These are phyloP conservation scores for Vulpes vulpes DNA, from an alignment of 2,113 vertebrate species.

Conservation along the genomic window DNA sequence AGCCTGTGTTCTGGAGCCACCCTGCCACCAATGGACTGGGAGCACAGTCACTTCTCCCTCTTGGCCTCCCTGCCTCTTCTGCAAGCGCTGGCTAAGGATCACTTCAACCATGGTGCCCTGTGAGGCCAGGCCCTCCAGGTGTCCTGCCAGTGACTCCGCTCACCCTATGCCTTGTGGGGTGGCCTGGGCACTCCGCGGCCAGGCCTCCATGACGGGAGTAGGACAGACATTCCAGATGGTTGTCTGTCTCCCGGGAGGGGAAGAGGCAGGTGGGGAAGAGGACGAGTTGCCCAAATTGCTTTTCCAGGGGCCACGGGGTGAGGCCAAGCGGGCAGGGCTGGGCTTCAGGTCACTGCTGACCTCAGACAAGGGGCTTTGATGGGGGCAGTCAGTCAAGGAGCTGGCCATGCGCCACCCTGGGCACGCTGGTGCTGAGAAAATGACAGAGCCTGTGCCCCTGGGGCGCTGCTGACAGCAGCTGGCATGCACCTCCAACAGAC, in stretches of 20 bases:
- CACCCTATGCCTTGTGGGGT: background rate
- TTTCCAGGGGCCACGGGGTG: background rate
- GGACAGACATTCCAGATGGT: background rate
- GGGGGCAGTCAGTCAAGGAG: background rate
- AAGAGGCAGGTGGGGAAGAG: background rate
- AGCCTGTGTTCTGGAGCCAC: background rate
- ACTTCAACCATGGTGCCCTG: rapidly evolving
- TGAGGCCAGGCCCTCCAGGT: background rate
- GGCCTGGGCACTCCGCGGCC: background rate
- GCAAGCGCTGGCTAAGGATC: background rate
- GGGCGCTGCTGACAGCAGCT: background rate
- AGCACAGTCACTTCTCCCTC: background rate
- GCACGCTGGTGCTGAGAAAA: background rate
- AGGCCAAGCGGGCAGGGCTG: background rate
- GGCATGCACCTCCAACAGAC: background rate
- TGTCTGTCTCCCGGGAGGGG: background rate
- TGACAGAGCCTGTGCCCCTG: background rate
- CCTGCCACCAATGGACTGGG: background rate
- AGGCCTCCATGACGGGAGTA: background rate
- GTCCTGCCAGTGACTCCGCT: background rate
- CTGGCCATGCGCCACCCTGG: background rate
- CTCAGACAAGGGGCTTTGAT: background rate
- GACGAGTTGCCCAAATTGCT: background rate
- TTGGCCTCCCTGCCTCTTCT: background rate
- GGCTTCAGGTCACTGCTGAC: background rate